Base-by-base conservation (phyloP, 2,113 vertebrate genomes). In the Oncorhynchus kisutch region DNA sequence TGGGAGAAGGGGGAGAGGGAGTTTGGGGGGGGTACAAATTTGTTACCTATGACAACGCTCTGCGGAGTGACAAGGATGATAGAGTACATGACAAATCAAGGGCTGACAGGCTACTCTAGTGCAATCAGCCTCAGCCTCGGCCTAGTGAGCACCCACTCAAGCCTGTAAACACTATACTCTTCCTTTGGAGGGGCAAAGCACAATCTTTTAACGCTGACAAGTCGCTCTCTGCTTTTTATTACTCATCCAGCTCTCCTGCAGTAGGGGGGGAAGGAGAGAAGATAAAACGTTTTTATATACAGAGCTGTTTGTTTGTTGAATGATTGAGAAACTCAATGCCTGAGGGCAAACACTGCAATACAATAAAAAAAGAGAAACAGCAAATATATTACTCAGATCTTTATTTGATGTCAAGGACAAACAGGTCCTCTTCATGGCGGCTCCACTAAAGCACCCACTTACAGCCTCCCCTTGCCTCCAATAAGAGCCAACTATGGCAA, bases 51-150 rank as follows among this genome's bases (percentile, higher is more conserved):
- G 89, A 93, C 93, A 93, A 94, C 87, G 73, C 81, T 86, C 88
- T 82, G 92, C 91, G 66, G 88, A 94, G 93, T 93, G 96, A 96
- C 94, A 95, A 87, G 91, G 93, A 94, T 94, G 95, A 96, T 95
- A 94, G 96, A 95, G 92, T 93, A 94, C 82, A 87, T 95, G 93
- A 94, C 91, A 93, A 93, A 95, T 94, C 92, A 91, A 45, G 70
- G 93, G 92, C 93, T 95, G 94, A 95, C 92, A 92, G 93, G 84
- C 88, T 81, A 81, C 90, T 79, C 86, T 84, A 85, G 93, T 87
- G 84, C 92, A 91, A 95, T 94, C 94, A 92, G 94, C 88, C 88
- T 88, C 88, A 88, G 91, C 91, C 87, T 79, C 88, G 87, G 92
- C 93, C 92, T 84, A 79, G 89, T 81, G 85, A 88, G 93, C 91